Base-by-base conservation (phyloP, 2,113 vertebrate species). In the Vanacampus margaritifer region DNA sequence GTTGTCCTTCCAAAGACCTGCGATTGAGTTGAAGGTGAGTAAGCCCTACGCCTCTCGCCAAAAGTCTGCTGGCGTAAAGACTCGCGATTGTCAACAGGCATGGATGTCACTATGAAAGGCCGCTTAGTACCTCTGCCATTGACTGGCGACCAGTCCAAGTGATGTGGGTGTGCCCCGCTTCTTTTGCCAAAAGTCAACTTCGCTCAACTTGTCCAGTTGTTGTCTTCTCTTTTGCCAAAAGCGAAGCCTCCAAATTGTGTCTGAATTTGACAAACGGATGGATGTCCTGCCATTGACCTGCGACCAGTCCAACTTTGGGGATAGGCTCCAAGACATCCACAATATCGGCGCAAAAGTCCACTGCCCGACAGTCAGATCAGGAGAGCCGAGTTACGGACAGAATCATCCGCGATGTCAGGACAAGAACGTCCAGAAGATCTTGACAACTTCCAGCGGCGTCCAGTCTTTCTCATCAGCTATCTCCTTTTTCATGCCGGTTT, bases 331-430 rank as follows among this genome's bases (percentile, higher is more conserved):
- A 54, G n/a, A 26, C 11, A 6, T 10, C 23, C n/a, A 12, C 3
- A 12, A 13, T 4, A 3, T 1, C 23, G 5, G 48, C 10, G 48
- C 9, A 23, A 51, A 51, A n/a, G 48, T 8, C 19, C n/a, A n/a
- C n/a, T n/a, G n/a, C n/a, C n/a, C n/a, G n/a, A n/a, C n/a, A 51
- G 39, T 10, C 11, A 21, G 2, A 9, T 50, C 48, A n/a, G 48
- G 21, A 51, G 48, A 23, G 4, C 51, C 21, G 8, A 7, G 3
- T 23, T 4, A 26, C 23, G 98, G 73, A 96, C 14, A 8, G 93
- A 93, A 73, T 99, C 98, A 53, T 96, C 97, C 79, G 96, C 9
- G 21, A 98, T 93, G 0, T 96, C 97, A 5, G 86, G 89, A 98
- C 3, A 94, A n/a, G 1, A 92, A 11, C 0, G 93, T 93, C 58